Base-by-base conservation (phyloP, 2,888 invertebrate genomes). In the Lottia scabra region DNA sequence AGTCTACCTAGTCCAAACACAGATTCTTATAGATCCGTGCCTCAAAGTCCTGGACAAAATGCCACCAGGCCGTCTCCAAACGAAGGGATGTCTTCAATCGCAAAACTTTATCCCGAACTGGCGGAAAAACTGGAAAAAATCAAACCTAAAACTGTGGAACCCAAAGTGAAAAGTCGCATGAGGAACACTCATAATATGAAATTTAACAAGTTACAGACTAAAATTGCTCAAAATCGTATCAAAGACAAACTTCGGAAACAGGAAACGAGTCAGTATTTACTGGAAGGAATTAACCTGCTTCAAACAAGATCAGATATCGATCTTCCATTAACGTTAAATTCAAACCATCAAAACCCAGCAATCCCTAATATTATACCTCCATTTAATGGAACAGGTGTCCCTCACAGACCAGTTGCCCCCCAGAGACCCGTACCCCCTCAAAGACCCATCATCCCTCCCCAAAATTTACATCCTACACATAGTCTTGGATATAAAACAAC, bases 191-290 rank as follows among this genome's bases (percentile, higher is more conserved):
- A 88, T 68, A 89, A 89, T 45, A 87, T 89, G 87, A 56, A 56
- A 4, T 56, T 56, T 23, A 89, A 89, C 76, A 85, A 87, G 72
- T 78, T 90, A 65, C 89, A 90, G 78, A 88, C 87, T 46, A 89
- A 88, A 82, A 89, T 90, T 76, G 89, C 89, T 73, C 89, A 89
- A 77, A 90, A 89, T 76, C 88, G 86, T 78, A 87, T 90, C 30
- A 87, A 89, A 75, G 89, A 89, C 77, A 90, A 90, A 73, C 78
- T 88, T 5, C 66, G 77, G n/a, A 79, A 76, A 56, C 76, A 76
- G 19, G 77, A 79, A 67, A 23, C 19, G 23, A 56, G 23, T 23
- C 19, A 23, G 19, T 23, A 12, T 13, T 56, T 56, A 23, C 19
- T 68, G 87, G 86, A 78, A 82, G 78, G 63, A 80, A 76, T 75